These are phyloP conservation scores for Lissocephala sabroskyi DNA, from an alignment of 2,888 invertebrate genomes.

Conservation along the genomic window DNA sequence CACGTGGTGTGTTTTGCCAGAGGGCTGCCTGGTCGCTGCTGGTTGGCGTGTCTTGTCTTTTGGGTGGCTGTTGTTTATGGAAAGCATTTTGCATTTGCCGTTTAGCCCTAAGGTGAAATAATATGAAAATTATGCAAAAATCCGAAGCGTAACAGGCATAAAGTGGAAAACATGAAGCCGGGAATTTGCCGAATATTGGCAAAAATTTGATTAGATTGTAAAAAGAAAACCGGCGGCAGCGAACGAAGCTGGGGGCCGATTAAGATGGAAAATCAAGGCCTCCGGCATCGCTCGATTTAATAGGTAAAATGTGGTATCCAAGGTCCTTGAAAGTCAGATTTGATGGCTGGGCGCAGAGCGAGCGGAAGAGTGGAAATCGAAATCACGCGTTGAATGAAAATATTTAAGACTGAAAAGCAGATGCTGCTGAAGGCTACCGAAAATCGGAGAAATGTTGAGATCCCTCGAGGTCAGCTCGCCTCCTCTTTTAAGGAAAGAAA, in stretches of 20 bases:
- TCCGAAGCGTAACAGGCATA: conserved; percentile 25
- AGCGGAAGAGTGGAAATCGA: too few relatives aligned
- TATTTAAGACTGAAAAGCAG: too few relatives aligned
- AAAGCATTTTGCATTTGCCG: conserved; percentile 8
- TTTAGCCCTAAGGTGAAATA: conserved; percentile 58
- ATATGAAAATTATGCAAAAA: conserved; percentile 60
- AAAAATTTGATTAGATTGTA: conserved; percentile 50
- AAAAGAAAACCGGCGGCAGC: conserved; percentile 20
- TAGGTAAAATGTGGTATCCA: conserved; percentile 53
- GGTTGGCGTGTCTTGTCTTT: neutral
- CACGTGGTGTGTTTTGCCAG: too few relatives aligned
- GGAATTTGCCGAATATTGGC: conserved; percentile 25
- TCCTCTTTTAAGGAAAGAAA: too few relatives aligned
- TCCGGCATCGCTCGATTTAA: conserved; percentile 32
- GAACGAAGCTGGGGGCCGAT: too few relatives aligned
- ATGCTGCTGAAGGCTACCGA: too few relatives aligned
- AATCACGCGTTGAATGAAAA: too few relatives aligned
- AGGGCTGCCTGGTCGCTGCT: conserved; percentile 1
- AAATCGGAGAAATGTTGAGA: too few relatives aligned
- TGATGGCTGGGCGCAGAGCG: too few relatives aligned
- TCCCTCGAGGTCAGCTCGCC: too few relatives aligned
- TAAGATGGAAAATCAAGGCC: too few relatives aligned
- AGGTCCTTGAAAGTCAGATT: too few relatives aligned
- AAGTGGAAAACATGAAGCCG: conserved; percentile 17
- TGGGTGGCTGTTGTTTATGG: neutral